phyloP scores from a whole-genome alignment of 2,888 invertebrate species.

The Phortica magna region DNA sequence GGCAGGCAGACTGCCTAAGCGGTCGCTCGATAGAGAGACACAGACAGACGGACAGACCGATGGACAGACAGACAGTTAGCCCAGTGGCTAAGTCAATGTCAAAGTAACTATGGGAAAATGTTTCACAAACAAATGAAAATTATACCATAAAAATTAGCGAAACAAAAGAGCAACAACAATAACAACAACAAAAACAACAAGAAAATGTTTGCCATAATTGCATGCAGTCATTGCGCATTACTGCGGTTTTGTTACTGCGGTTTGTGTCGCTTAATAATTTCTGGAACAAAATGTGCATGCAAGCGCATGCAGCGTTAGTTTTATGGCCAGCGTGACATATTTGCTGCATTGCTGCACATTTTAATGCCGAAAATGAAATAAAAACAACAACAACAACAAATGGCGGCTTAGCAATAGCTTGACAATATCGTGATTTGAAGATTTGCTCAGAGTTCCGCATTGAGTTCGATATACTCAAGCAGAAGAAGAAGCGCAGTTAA shows the following conservation, averaged over 20 bases:
- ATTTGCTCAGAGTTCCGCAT: neutral
- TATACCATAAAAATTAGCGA: slow-evolving; percentile 10
- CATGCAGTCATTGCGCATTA: neutral
- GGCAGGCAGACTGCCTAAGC: slow-evolving; percentile 3
- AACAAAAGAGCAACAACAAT: too few relatives aligned
- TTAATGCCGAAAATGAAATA: neutral
- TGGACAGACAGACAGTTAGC: neutral
- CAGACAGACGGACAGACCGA: neutral
- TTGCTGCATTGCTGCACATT: neutral
- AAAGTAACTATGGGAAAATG: slow-evolving; percentile 16
- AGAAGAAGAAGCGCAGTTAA: slow-evolving; percentile 3
- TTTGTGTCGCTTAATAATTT: slow-evolving; percentile 13
- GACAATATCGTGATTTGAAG: slow-evolving; percentile 5
- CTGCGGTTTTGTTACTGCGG: neutral
- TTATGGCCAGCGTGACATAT: slow-evolving; percentile 2
- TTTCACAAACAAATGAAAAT: slow-evolving; percentile 15
- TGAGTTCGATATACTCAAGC: neutral
- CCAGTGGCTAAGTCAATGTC: neutral
- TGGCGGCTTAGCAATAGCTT: neutral
- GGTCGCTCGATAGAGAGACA: neutral
- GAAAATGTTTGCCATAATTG: neutral
- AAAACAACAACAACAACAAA: neutral
- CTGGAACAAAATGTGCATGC: slow-evolving; percentile 15
- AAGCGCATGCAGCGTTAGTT: neutral
- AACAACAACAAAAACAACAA: neutral